phyloP scores from a whole-genome alignment of 1,140 invertebrate species.

The Pteromalus puparum region DNA sequence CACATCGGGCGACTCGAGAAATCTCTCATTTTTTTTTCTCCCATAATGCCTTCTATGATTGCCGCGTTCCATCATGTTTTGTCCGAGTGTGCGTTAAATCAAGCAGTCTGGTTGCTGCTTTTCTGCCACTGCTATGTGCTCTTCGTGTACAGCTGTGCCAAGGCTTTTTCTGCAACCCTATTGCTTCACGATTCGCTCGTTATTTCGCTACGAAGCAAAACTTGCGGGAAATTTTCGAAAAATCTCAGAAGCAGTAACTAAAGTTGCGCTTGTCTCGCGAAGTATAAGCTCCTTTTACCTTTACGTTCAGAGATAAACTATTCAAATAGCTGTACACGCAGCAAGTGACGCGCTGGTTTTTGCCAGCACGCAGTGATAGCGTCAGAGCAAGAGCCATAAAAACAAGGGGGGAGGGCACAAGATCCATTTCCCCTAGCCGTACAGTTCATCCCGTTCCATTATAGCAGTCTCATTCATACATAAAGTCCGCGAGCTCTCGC shows the following conservation, averaged over 20 bases:
- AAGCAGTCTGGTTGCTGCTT: neutral
- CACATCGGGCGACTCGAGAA: neutral
- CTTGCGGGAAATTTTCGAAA: too few relatives aligned
- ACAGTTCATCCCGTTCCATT: neutral
- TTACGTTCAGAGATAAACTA: neutral
- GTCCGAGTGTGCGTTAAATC: too few relatives aligned
- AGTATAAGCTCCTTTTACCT: neutral
- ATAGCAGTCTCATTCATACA: neutral
- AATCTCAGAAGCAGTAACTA: too few relatives aligned
- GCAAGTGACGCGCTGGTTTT: neutral
- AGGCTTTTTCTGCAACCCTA: too few relatives aligned
- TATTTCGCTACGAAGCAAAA: too few relatives aligned
- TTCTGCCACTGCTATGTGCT: too few relatives aligned
- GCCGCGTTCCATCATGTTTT: neutral
- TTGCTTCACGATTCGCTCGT: too few relatives aligned
- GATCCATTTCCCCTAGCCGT: neutral
- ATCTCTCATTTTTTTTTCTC: neutral
- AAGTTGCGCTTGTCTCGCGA: neutral
- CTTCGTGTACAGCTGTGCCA: too few relatives aligned
- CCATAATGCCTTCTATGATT: neutral
- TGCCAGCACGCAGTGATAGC: neutral
- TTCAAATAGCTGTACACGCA: neutral
- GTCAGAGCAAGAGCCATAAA: neutral
- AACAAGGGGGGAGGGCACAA: neutral
- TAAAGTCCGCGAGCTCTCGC: neutral